Base-by-base conservation (phyloP, 2,113 vertebrate genomes). In the Petaurus breviceps region DNA sequence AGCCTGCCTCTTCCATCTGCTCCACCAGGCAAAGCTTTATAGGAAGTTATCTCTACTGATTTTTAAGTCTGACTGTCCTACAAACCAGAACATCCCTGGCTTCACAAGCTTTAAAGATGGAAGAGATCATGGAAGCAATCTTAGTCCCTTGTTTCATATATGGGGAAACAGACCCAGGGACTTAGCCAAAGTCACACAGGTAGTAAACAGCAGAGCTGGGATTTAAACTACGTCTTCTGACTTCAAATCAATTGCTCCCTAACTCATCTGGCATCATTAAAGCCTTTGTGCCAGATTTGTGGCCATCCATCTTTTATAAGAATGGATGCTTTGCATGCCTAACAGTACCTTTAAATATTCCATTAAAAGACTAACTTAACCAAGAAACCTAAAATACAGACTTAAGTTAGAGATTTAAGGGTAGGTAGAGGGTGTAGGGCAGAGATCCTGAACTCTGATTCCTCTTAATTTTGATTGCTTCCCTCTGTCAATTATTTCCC, bases 1-100 rank as follows among this genome's bases (percentile, higher is more conserved):
- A 0, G 2, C 10, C 8, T 28, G 4, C 90, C 84, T 77, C 47
- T 5, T 7, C 22, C 31, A 61, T 54, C 1, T 1, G 16, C 37
- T 47, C 37, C 51, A 77, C n/a, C n/a, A 51, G 43, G 14, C 89
- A 53, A 46, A 84, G n/a, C 37, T 77, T 77, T n/a, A 77, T 2
- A 25, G 5, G 1, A 47, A 55, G 53, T 47, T 26, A 47, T 1
- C 2, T 0, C 0, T 37, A 47, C 68, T 25, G 3, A 92, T 37
- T 22, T 53, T 5, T 7, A 10, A 8, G 51, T 25, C 90, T 90
- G 24, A 46, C 31, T 51, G 25, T 16, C 90, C 46, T 92, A 55
- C 84, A 47, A 95, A 97, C 94, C 4, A 92, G 95, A n/a, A 94
- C 90, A 25, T 49, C n/a, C 50, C 92, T 3, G 89, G 49, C 49